These are phyloP conservation scores for Leptura quadrifasciata DNA, from an alignment of 2,888 invertebrate genomes.

Conservation along the genomic window DNA sequence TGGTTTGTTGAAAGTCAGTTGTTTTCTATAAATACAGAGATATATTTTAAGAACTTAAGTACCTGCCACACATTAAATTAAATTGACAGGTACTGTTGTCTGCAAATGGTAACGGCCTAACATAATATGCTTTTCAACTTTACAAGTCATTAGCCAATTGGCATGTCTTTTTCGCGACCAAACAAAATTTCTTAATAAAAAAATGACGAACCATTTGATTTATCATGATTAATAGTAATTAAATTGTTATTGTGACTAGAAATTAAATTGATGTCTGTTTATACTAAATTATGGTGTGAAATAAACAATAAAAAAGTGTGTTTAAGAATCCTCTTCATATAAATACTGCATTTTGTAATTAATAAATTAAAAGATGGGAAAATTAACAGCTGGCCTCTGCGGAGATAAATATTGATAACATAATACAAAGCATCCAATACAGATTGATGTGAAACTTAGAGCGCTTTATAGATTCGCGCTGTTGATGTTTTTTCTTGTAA, in stretches of 20 bases:
- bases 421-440: conserved; percentile 57
- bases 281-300: conserved; percentile 34
- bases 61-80: too few species aligned
- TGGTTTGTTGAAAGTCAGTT: too few species aligned
- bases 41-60: too few species aligned
- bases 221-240: conserved; percentile 14
- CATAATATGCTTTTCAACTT: not conserved
- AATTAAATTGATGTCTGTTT: conserved; percentile 23
- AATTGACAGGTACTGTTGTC: too few species aligned
- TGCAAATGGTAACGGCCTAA: too few species aligned
- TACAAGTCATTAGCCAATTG: too few species aligned
- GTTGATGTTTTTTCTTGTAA: conserved; percentile 60
- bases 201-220: not conserved
- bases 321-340: conserved; percentile 51
- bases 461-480: conserved; percentile 59
- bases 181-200: not conserved
- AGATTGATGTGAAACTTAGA: conserved; percentile 54
- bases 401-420: conserved; percentile 66
- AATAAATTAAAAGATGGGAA: conserved; percentile 67
- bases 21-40: too few species aligned
- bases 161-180: too few species aligned
- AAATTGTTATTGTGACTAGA: not conserved
- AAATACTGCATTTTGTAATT: conserved; percentile 64
- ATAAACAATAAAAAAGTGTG: conserved; percentile 44
- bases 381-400: conserved; percentile 61